These are phyloP conservation scores for Atta colombica DNA, from an alignment of 1,140 invertebrate genomes.

Conservation along the genomic window DNA sequence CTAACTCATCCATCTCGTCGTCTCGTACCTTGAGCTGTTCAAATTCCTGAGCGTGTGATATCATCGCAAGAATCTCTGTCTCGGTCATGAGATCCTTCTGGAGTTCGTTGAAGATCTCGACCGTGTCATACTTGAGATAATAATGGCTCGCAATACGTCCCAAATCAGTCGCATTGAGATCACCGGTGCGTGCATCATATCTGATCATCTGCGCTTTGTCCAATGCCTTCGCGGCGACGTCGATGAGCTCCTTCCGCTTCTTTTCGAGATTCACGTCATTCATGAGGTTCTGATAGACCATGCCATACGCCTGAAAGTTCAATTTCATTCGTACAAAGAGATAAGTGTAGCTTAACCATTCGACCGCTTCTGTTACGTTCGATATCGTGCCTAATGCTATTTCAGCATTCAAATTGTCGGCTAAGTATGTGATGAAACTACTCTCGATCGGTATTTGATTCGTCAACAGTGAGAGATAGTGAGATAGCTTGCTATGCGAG, in stretches of 20 bases:
- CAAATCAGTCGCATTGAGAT: slow-evolving; percentile 94
- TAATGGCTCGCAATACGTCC: slow-evolving; percentile 98
- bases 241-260: slow-evolving; percentile 92
- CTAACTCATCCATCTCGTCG: slow-evolving; percentile 97
- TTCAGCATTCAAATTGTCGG: slow-evolving; percentile 99
- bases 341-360: slow-evolving; percentile 99
- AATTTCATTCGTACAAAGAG: slow-evolving; percentile 97
- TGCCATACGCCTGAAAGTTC: slow-evolving; percentile 97
- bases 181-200: slow-evolving; percentile 94
- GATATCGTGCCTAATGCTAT: slow-evolving; percentile 97
- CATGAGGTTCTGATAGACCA: slow-evolving; percentile 90
- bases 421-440: slow-evolving; percentile 96
- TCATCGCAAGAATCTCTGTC: slow-evolving; percentile 94
- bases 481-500: slow-evolving; percentile 95
- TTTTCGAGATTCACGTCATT: slow-evolving; percentile 92
- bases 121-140: slow-evolving; percentile 99
- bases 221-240: slow-evolving; percentile 92
- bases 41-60: slow-evolving; percentile 97
- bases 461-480: slow-evolving; percentile 97
- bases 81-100: slow-evolving; percentile 94
- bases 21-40: slow-evolving; percentile 98
- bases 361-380: slow-evolving; percentile 97
- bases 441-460: slow-evolving; percentile 99
- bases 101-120: slow-evolving; percentile 95
- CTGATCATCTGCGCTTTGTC: slow-evolving; percentile 98